Evolutionary conservation across 2,888 invertebrate genomes (phyloP), one percentile per base, ranked within the genome.

Genomic region (Cyclophora albipunctata): DNA sequence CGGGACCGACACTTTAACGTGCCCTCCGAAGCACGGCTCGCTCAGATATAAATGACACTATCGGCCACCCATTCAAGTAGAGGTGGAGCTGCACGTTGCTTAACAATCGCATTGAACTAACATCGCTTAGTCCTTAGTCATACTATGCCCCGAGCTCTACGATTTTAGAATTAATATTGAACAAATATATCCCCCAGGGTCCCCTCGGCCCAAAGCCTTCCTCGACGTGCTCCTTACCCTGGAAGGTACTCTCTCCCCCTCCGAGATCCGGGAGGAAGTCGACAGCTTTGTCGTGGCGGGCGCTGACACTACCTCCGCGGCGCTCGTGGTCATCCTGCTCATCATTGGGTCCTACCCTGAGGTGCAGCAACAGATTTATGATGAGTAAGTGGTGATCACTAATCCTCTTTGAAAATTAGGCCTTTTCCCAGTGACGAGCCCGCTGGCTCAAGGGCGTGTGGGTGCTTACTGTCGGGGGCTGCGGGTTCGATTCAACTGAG

Each of bases 231-330:
- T 64, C 4, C 34, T 60, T n/a, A 55, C 58, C 43, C 42, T 55
- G 3, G 55, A 52, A 41, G 62, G 55, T 7, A 42, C 52, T 34
- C 50, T 66, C 1, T 52, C 52, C n/a, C 63, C 62, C 0, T 46
- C 48, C 7, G 66, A 69, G 37, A 66, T 73, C 7, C 57, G 60
- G n/a, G 67, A 73, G 35, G 68, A 75, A 49, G 45, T 70, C 1
- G 59, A 64, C 33, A 67, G 66, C 0, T 34, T 81, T 7, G 53
- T 64, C 33, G 52, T 49, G 7, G 63, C 60, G 3, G 66, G 58
- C 0, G 58, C 54, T 7, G 63, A 66, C 7, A 63, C 64, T 0
- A 58, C 59, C 4, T 55, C 61, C 0, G 50, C 50, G 4, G 34
- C 54, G 3, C 48, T 64, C 0, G 47, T 49, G 3, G 57, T 45